A percentile compares a stretch with the other conserved stretches of the same genome.
Evolutionary conservation across 2,113 vertebrate species (phyloP).

Genomic region (Oreotrochilus melanogaster): DNA sequence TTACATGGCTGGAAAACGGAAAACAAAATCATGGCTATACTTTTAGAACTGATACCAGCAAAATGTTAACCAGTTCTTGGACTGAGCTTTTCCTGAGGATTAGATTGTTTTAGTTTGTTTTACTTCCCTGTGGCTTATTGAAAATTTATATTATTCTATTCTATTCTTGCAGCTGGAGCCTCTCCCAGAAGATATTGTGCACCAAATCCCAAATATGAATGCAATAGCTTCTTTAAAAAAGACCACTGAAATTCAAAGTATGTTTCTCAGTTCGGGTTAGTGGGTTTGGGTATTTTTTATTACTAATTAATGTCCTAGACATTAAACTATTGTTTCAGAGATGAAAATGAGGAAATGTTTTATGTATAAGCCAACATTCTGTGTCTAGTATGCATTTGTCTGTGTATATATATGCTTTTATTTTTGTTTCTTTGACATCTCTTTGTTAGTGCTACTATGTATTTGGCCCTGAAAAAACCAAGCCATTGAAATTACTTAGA

Average conservation of each 20-base stretch:
- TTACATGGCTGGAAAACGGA: conserved; percentile 74
- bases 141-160: conserved; percentile 65
- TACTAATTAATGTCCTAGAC: conserved; percentile 2
- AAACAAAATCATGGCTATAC: conserved; percentile 67
- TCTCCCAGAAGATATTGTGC: conserved; percentile 77
- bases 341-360: neutral
- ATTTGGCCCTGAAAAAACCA: neutral
- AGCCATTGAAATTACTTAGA: neutral
- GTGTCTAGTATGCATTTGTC: neutral
- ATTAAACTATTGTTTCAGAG: neutral
- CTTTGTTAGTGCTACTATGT: neutral
- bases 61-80: conserved; percentile 64
- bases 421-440: neutral
- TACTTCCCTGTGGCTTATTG: conserved; percentile 59
- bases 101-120: conserved; percentile 58
- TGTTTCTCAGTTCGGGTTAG: conserved; percentile 55
- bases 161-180: conserved; percentile 81
- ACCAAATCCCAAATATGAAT: conserved; percentile 80
- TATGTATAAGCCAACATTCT: neutral
- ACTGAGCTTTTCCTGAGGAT: conserved; percentile 56
- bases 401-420: neutral
- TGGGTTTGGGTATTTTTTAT: neutral
- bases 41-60: conserved; percentile 55
- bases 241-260: conserved; percentile 85
- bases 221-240: conserved; percentile 82